A percentile compares a stretch with the other conserved stretches of the same genome.
Conservation (phyloP, 2,797 vertebrate genomes). For the Vireo griseus region DNA sequence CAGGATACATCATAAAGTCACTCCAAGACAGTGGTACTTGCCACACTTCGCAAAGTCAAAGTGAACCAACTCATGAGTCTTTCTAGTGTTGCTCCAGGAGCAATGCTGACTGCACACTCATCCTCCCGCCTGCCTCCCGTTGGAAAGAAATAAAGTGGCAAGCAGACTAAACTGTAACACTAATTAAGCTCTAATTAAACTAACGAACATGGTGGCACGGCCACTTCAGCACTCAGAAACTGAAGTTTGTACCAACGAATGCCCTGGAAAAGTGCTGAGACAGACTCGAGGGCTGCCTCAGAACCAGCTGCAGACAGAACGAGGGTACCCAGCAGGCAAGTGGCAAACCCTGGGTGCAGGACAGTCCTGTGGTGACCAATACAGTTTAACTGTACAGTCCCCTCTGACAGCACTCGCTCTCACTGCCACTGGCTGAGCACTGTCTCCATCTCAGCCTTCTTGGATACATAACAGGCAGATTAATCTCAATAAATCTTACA, state of each 20-base stretch:
- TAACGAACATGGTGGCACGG: accelerated
- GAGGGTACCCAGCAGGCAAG: not conserved
- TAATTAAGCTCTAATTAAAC: not conserved
- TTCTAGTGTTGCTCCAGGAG: not conserved
- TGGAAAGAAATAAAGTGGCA: not conserved
- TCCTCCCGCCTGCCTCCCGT: not conserved
- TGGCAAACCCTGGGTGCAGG: not conserved
- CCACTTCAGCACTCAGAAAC: not conserved
- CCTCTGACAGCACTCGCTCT: not conserved
- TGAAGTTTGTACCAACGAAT: accelerated
- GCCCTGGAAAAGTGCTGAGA: not conserved
- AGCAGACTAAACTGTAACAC: not conserved
- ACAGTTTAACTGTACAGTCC: accelerated
- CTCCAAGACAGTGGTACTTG: too few relatives aligned
- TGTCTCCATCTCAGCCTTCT: not conserved
- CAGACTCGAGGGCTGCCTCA: not conserved
- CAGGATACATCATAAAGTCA: too few relatives aligned
- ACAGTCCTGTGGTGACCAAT: too few relatives aligned
- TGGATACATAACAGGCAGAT: not conserved
- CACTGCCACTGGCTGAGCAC: not conserved
- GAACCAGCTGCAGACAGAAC: not conserved
- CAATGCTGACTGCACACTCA: not conserved
- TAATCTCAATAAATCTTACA: not conserved
- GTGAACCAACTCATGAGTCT: not conserved
- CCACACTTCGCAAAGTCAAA: not conserved